Evolutionary conservation across 2,888 invertebrate species (phyloP).

Genomic region (Rotaria macrura): DNA sequence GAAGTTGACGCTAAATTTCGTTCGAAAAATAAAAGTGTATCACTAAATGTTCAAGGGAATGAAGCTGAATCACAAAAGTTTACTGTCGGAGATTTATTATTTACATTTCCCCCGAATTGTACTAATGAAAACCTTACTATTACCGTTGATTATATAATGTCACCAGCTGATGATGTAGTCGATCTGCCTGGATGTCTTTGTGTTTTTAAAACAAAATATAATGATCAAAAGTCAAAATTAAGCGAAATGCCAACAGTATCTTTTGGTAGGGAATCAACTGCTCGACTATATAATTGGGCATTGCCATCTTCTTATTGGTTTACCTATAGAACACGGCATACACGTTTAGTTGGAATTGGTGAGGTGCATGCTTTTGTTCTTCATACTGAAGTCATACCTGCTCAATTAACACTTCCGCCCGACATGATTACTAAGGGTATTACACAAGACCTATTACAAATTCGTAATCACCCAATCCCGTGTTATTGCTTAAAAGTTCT

Average conservation of each 20-base stretch:
- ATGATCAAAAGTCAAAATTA: not conserved
- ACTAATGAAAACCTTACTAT: not conserved
- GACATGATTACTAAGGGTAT: not conserved
- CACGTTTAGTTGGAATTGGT: too few species aligned
- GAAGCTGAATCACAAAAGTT: not conserved
- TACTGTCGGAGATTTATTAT: not conserved
- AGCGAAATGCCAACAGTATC: too few species aligned
- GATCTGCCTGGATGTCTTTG: not conserved
- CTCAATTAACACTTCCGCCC: not conserved
- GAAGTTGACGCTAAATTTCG: too few species aligned
- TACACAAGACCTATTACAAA: not conserved
- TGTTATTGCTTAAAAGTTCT: not conserved
- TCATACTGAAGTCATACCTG: not conserved
- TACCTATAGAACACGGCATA: too few species aligned
- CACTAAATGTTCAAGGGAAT: too few species aligned
- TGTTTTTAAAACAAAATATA: not conserved
- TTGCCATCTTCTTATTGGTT: too few species aligned
- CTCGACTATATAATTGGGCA: too few species aligned
- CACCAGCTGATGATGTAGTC: not conserved
- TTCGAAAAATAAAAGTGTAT: too few species aligned
- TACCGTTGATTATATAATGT: not conserved
- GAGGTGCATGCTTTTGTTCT: not conserved
- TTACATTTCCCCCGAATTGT: not conserved
- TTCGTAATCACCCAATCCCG: not conserved
- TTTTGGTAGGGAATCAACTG: too few species aligned